Conservation (phyloP, 92 coral and sea anemone species). For the Plumapathes pennacea region DNA sequence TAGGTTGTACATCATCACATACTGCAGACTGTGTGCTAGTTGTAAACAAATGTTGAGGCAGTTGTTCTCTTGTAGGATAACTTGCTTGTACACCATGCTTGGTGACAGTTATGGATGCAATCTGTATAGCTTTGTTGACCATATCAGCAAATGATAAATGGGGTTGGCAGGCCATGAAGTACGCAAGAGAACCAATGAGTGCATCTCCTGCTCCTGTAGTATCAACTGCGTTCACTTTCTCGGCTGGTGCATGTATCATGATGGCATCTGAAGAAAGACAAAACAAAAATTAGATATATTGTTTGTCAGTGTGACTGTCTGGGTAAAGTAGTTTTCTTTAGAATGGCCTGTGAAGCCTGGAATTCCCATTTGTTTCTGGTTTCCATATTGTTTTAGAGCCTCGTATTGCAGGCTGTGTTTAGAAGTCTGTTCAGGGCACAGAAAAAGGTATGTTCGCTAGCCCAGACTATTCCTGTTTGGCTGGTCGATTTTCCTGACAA, state of each 20-base stretch:
- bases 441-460: too few species aligned
- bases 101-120: conserved; percentile 83
- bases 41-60: conserved; percentile 63
- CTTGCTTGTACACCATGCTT: conserved; percentile 83
- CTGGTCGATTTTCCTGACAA: too few species aligned
- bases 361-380: too few species aligned
- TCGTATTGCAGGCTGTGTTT: too few species aligned
- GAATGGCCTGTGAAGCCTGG: too few species aligned
- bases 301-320: neutral
- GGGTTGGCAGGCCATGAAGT: conserved; percentile 78
- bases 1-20: too few species aligned
- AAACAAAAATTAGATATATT: neutral
- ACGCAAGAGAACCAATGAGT: conserved; percentile 74
- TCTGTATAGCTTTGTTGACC: conserved; percentile 67
- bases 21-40: too few species aligned
- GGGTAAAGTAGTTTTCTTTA: too few species aligned
- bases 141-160: conserved; percentile 68
- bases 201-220: conserved; percentile 96
- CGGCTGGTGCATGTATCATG: conserved; percentile 40
- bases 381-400: too few species aligned
- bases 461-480: too few species aligned
- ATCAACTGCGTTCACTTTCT: conserved; percentile 68
- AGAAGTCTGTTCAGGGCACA: too few species aligned
- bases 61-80: conserved; percentile 64
- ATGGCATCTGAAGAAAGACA: conserved; percentile 31